Evolutionary conservation across 2,888 invertebrate genomes (phyloP).

Genomic region (Philaethria dido): DNA sequence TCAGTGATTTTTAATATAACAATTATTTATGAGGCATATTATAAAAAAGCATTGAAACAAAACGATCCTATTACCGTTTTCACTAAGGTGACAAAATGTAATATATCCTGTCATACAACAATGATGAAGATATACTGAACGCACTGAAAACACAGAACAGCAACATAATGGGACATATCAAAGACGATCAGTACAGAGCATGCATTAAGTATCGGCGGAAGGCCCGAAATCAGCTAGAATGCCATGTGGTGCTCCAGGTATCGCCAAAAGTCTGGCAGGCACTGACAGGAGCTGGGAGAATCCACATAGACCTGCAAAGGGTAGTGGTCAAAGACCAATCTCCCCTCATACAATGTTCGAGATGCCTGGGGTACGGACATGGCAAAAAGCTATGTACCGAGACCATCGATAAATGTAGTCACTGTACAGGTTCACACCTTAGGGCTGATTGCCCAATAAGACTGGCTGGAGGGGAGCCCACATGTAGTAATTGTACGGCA

Average conservation of each 20-base stretch:
- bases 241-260: too few species aligned
- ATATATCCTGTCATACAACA: too few species aligned
- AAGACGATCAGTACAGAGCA: too few species aligned
- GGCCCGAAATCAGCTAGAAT: too few species aligned
- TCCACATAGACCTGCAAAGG: constrained; percentile 15
- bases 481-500: background rate
- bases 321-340: constrained; percentile 10
- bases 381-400: background rate
- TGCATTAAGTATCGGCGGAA: too few species aligned
- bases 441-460: background rate
- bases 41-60: background rate
- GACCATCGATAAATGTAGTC: background rate
- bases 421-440: background rate
- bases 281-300: too few species aligned
- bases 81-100: background rate
- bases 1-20: background rate
- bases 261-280: background rate
- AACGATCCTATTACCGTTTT: background rate
- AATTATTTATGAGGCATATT: background rate
- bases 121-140: too few species aligned
- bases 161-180: too few species aligned
- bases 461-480: background rate
- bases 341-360: constrained; percentile 16
- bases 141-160: too few species aligned
- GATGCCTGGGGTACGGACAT: constrained; percentile 18